Conservation (phyloP, 2,113 vertebrate genomes). For the Misgurnus anguillicaudatus region DNA sequence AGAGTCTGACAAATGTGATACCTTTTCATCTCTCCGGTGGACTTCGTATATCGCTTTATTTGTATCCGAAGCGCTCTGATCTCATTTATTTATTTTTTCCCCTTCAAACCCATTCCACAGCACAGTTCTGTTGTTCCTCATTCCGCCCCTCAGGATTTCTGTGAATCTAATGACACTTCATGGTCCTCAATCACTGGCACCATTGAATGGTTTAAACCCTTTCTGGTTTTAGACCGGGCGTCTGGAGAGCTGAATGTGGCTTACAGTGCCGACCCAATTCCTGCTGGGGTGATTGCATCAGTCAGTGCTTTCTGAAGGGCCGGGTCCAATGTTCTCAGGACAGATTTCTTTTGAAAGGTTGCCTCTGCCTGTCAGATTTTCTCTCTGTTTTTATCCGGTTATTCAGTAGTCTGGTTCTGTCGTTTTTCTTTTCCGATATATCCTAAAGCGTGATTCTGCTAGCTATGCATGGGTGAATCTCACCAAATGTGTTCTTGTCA, state of each 20-base stretch:
- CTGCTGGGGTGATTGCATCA: constrained; percentile 69
- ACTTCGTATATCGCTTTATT: constrained; percentile 36
- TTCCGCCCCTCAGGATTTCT: constrained; percentile 47
- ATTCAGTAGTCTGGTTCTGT: constrained; percentile 30
- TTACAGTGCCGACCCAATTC: constrained; percentile 69
- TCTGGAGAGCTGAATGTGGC: constrained; percentile 66
- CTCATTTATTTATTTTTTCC: constrained; percentile 35
- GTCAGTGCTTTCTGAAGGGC: constrained; percentile 69
- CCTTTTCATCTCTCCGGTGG: constrained; percentile 29
- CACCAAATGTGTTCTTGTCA: background rate
- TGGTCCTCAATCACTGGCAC: constrained; percentile 50
- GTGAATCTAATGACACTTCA: constrained; percentile 52
- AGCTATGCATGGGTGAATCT: constrained; percentile 3
- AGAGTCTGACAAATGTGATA: constrained; percentile 13
- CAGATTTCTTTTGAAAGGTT: constrained; percentile 70
- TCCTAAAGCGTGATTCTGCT: background rate
- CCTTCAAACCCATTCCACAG: constrained; percentile 29
- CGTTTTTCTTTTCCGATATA: constrained; percentile 11
- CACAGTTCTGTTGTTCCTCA: constrained; percentile 43
- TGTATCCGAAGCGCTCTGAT: constrained; percentile 41
- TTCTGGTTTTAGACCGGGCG: constrained; percentile 68
- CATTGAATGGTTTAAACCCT: constrained; percentile 49
- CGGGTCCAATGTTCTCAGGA: constrained; percentile 74
- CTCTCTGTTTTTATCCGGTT: constrained; percentile 50
- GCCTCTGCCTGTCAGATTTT: constrained; percentile 48